Evolutionary conservation across 2,888 invertebrate species (phyloP).

Genomic region (Trimorus sp.): DNA sequence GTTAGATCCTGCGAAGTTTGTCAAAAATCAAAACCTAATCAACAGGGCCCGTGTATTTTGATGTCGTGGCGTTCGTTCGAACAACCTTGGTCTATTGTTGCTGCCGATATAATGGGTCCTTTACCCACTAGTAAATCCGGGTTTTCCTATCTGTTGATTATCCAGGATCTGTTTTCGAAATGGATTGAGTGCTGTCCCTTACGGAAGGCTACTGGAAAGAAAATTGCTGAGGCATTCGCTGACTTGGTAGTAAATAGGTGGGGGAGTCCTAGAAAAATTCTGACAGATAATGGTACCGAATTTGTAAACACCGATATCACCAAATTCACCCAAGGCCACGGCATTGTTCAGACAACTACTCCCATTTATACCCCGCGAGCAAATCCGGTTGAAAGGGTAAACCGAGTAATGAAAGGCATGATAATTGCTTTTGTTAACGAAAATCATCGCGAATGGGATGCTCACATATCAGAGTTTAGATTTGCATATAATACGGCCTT

Average conservation of each 20-base stretch:
- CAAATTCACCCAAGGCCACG: not conserved
- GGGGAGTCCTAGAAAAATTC: not conserved
- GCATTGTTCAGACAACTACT: not conserved
- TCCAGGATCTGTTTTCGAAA: constrained; percentile 1
- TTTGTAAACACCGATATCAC: not conserved
- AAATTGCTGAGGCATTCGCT: not conserved
- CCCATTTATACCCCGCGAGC: not conserved
- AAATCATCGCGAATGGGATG: constrained; percentile 8
- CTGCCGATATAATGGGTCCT: not conserved
- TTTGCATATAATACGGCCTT: constrained; percentile 3
- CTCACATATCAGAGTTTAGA: not conserved
- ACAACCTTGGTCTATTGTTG: not conserved
- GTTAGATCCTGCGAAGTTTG: constrained; percentile 4
- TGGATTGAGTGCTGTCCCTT: constrained; percentile 33
- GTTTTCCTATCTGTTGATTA: not conserved
- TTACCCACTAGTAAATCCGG: not conserved
- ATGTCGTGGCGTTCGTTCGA: constrained; percentile 12
- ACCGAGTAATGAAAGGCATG: constrained; percentile 5
- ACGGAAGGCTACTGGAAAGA: constrained; percentile 50
- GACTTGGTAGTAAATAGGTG: not conserved
- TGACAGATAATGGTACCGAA: constrained; percentile 9
- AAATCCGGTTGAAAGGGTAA: constrained; percentile 12
- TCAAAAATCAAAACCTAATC: not conserved
- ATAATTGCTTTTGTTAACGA: not conserved
- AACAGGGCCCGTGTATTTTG: constrained; percentile 16